Evolutionary conservation across 2,113 vertebrate genomes (phyloP), one percentile per base, ranked within the genome.

Genomic region (Vulpes ferrilata): DNA sequence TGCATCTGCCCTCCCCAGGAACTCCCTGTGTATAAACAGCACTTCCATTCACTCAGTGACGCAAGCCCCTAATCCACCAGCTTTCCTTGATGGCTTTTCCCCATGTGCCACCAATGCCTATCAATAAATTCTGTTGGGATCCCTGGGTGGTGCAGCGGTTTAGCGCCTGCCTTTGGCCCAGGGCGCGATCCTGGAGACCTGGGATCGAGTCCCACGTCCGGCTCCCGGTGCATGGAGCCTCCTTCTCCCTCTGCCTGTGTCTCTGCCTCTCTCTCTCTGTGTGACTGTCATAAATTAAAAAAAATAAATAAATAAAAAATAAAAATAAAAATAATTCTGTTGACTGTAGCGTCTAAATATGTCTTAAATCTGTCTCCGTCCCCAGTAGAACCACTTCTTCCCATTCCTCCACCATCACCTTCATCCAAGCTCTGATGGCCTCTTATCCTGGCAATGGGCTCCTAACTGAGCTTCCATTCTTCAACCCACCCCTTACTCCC

Each of bases 401-500:
- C 43, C 27, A 27, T 35, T n/a, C 59, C 3, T 3, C 17, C 4
- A n/a, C 38, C 11, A 1, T 12, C 69, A 22, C 30, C 55, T 11
- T 59, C 69, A 2, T 20, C 65, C 65, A 76, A 60, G 13, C 22
- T 32, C 51, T 0, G 9, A 48, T 2, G 59, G 2, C 23, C 23
- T 80, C 53, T 92, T 30, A 11, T 38, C n/a, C 2, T 2, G 30
- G 2, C 53, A 30, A 25, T 0, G 27, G 53, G 62, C 62, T 51
- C 76, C 55, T 55, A 59, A 23, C 10, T 60, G 17, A 93, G 62
- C 27, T 7, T 30, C 48, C 19, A 1, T 53, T 92, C 43, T 69
- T 69, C 23, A 1, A 11, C 65, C 32, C 2, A 0, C 3, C 10
- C 27, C 51, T 30, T 62, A n/a, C 0, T 48, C 43, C 22, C 17